Conservation (phyloP, 2,797 vertebrate genomes). For the Anguilla megastoma region DNA sequence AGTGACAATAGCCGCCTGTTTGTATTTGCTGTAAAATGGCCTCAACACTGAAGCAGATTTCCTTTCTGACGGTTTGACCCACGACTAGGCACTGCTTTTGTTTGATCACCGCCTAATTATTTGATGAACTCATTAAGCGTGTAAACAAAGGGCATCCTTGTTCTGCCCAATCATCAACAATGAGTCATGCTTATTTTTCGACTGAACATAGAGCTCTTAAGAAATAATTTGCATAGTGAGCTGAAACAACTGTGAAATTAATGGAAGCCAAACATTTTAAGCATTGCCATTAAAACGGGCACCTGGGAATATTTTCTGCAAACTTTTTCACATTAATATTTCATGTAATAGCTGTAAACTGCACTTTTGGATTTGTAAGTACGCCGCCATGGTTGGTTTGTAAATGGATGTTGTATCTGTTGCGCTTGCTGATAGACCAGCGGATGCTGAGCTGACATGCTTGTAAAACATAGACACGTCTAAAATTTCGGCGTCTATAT, state of each 20-base stretch:
- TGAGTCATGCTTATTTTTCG: not conserved
- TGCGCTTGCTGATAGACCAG: not conserved
- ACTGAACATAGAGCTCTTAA: not conserved
- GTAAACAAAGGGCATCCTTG: not conserved
- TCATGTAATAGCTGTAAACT: slow-evolving; percentile 3
- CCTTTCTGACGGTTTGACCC: not conserved
- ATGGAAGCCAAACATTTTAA: not conserved
- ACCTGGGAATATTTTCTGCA: not conserved
- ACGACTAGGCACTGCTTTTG: not conserved
- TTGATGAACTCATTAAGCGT: not conserved
- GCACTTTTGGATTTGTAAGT: not conserved
- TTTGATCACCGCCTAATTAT: not conserved
- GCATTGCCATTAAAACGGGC: not conserved
- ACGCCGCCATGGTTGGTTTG: not conserved
- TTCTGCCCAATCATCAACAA: not conserved
- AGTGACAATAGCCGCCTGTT: not conserved
- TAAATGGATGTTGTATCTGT: not conserved
- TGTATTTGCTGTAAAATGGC: not conserved
- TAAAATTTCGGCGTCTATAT: not conserved
- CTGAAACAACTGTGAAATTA: not conserved
- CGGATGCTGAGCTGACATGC: not conserved
- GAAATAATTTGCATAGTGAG: not conserved
- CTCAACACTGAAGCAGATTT: not conserved
- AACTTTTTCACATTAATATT: not conserved
- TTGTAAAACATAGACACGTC: not conserved